Conservation (phyloP, 2,113 vertebrate species). For the Callocephalon fimbriatum region DNA sequence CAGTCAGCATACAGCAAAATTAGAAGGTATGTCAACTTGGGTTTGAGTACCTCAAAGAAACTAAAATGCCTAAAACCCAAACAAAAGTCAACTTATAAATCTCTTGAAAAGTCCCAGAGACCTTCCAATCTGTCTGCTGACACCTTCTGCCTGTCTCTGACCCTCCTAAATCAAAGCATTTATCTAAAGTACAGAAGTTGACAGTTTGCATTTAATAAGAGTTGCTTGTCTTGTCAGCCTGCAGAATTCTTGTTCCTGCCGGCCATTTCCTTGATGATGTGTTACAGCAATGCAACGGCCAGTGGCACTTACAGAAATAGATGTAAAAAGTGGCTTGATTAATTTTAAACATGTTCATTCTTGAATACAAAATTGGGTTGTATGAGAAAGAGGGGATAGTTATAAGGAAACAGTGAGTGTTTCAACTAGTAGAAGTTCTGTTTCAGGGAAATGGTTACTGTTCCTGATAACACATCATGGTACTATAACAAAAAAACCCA, state of each 20-base stretch:
- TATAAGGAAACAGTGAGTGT: not conserved
- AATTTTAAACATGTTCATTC: not conserved
- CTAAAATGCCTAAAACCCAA: constrained; percentile 28
- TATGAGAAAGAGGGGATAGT: not conserved
- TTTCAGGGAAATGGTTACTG: not conserved
- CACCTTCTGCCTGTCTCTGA: constrained; percentile 53
- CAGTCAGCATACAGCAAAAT: constrained; percentile 23
- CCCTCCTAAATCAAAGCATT: constrained; percentile 35
- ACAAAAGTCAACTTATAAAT: constrained; percentile 29
- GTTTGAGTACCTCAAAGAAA: constrained; percentile 25
- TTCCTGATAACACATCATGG: not conserved
- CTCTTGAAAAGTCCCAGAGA: constrained; percentile 45
- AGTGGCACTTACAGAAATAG: constrained; percentile 27
- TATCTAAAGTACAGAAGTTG: constrained; percentile 48
- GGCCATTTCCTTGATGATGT: constrained; percentile 14
- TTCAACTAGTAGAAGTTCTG: not conserved
- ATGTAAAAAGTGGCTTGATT: not conserved
- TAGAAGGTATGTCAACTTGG: not conserved
- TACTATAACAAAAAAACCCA: not conserved
- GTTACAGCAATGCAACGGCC: not conserved
- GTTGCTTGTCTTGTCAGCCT: constrained; percentile 4
- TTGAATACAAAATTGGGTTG: not conserved
- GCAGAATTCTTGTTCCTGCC: not conserved
- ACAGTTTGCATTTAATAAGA: constrained; percentile 35
- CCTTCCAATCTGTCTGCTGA: constrained; percentile 50